phyloP scores from a whole-genome alignment of 1,140 invertebrate genomes.

The Trichonephila clavata region DNA sequence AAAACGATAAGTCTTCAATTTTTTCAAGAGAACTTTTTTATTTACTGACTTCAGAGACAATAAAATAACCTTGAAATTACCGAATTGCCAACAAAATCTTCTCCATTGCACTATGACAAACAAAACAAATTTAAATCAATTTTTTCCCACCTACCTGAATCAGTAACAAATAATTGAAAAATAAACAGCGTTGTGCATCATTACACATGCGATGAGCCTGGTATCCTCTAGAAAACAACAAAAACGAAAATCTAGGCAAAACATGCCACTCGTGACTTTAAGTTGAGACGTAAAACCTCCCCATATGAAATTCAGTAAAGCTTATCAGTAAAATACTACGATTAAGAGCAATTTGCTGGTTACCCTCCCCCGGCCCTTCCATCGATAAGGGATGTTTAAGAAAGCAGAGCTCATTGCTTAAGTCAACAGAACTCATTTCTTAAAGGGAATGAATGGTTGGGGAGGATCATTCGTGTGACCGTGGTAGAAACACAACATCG shows the following conservation, averaged over 20 bases:
- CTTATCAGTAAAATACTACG: conserved; percentile 41
- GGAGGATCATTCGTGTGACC: conserved; percentile 46
- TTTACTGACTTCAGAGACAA: too few relatives aligned
- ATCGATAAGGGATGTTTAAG: conserved; percentile 52
- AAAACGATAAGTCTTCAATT: too few relatives aligned
- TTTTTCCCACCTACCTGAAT: neutral
- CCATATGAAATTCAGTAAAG: conserved; percentile 21
- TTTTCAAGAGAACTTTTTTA: too few relatives aligned
- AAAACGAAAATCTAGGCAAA: neutral
- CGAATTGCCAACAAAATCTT: too few relatives aligned
- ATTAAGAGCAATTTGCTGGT: conserved; percentile 39
- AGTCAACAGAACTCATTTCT: conserved; percentile 8
- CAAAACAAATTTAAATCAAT: too few relatives aligned
- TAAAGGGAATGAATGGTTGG: conserved; percentile 27
- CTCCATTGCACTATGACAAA: too few relatives aligned
- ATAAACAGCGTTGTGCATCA: neutral
- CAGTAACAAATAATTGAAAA: conserved; percentile 14
- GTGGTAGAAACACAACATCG: conserved; percentile 15
- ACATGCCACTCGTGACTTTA: neutral
- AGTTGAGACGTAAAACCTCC: neutral
- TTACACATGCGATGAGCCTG: neutral
- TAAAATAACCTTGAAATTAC: too few relatives aligned
- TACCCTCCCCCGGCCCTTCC: neutral
- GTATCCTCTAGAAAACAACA: neutral
- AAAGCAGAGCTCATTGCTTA: conserved; percentile 49